Percentiles rank a stretch among this genome's conserved stretches.
Conservation (phyloP, 2,888 invertebrate genomes). For the Drosophila paramelanica region DNA sequence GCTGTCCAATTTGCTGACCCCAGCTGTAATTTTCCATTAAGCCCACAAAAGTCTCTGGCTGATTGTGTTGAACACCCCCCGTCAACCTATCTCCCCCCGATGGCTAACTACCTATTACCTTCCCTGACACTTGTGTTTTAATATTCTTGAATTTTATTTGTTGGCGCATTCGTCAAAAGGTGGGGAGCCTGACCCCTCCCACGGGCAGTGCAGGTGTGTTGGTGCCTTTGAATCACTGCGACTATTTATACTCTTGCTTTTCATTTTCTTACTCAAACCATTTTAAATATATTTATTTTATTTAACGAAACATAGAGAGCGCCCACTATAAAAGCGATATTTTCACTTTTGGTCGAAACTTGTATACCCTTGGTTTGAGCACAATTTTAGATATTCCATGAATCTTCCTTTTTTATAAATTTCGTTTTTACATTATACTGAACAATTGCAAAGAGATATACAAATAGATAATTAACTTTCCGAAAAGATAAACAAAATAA, state of each 20-base stretch:
- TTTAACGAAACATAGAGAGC: slow-evolving; percentile 46
- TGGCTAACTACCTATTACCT: not conserved
- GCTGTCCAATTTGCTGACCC: slow-evolving; percentile 27
- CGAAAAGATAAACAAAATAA: not conserved
- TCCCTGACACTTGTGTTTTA: slow-evolving; percentile 47
- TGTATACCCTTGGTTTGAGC: not conserved
- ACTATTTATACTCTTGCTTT: slow-evolving; percentile 77
- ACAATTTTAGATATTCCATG: too few relatives aligned
- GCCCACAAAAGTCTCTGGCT: slow-evolving; percentile 1
- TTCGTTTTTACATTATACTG: too few relatives aligned
- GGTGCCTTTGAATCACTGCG: slow-evolving; percentile 69
- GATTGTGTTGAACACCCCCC: not conserved
- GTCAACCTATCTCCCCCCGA: not conserved
- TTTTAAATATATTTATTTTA: slow-evolving; percentile 57
- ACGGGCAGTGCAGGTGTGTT: slow-evolving; percentile 63
- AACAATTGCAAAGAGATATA: too few relatives aligned
- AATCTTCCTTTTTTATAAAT: too few relatives aligned
- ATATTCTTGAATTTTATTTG: slow-evolving; percentile 37
- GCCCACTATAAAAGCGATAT: slow-evolving; percentile 31
- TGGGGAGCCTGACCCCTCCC: slow-evolving; percentile 49
- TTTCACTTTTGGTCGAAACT: not conserved
- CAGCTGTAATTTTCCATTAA: slow-evolving; percentile 52
- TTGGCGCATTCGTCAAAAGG: slow-evolving; percentile 47
- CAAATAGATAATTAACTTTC: too few relatives aligned
- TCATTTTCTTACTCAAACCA: slow-evolving; percentile 57